Evolutionary conservation across 2,797 vertebrate species (phyloP).

Genomic region (Lepilemur septentrionalis): DNA sequence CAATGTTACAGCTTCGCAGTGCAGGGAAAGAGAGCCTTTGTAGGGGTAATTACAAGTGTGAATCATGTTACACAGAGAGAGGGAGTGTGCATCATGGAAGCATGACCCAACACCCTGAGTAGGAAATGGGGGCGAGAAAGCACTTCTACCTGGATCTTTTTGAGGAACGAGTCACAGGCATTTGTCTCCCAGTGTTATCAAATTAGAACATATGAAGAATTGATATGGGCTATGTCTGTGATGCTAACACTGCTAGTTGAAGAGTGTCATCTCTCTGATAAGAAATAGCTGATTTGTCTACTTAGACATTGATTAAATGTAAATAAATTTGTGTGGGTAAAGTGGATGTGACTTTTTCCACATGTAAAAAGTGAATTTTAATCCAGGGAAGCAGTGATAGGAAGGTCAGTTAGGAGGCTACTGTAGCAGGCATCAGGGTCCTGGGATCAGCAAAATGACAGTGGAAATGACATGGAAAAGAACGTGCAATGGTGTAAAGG

Average conservation of each 20-base stretch:
- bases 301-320: not conserved
- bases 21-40: not conserved
- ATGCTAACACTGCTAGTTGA: not conserved
- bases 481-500: rapidly evolving
- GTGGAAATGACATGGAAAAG: not conserved
- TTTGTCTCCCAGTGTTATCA: not conserved
- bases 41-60: not conserved
- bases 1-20: not conserved
- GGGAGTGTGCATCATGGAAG: not conserved
- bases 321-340: not conserved
- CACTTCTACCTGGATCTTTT: not conserved
- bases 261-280: not conserved
- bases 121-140: not conserved
- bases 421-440: not conserved
- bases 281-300: not conserved
- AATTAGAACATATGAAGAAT: not conserved
- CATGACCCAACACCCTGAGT: not conserved
- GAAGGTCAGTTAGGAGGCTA: not conserved
- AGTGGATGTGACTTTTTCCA: not conserved
- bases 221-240: not conserved
- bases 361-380: not conserved
- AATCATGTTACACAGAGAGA: not conserved
- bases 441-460: not conserved
- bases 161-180: not conserved
- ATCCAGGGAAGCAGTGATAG: not conserved